These are phyloP conservation scores for Sebastes steindachneri DNA, from an alignment of 2,797 vertebrate genomes.

Conservation along the genomic window DNA sequence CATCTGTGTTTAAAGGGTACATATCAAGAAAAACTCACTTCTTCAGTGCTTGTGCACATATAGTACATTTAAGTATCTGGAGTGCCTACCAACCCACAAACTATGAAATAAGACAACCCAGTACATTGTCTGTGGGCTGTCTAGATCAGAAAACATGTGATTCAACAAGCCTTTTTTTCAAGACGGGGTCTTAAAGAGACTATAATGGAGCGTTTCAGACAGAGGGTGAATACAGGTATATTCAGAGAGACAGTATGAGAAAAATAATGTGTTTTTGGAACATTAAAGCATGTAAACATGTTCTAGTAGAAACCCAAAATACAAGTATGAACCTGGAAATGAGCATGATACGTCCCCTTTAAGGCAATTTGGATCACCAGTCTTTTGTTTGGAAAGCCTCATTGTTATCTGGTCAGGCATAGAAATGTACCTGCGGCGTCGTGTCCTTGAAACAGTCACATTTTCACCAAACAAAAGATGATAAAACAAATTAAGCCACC, in stretches of 20 bases:
- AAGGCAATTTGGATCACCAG: background rate
- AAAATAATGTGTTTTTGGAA: background rate
- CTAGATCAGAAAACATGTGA: too few relatives aligned
- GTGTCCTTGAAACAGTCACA: background rate
- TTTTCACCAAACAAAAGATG: background rate
- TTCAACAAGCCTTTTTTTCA: too few relatives aligned
- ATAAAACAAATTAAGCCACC: background rate
- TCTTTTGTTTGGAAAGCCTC: background rate
- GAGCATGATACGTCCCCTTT: background rate
- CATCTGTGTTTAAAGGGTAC: background rate
- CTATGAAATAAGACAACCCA: too few relatives aligned
- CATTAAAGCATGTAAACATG: background rate
- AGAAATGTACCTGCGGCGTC: background rate
- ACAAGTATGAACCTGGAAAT: background rate
- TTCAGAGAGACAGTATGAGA: background rate
- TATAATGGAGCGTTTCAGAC: too few relatives aligned
- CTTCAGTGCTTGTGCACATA: too few relatives aligned
- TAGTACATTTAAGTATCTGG: too few relatives aligned
- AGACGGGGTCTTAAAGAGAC: background rate
- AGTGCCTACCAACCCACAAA: too few relatives aligned
- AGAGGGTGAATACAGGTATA: too few relatives aligned
- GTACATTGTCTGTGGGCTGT: too few relatives aligned
- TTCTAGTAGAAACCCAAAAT: background rate
- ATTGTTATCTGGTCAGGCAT: background rate
- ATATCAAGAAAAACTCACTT: too few relatives aligned